Conservation (phyloP, 2,888 invertebrate species). For the Leucophenga maculata region DNA sequence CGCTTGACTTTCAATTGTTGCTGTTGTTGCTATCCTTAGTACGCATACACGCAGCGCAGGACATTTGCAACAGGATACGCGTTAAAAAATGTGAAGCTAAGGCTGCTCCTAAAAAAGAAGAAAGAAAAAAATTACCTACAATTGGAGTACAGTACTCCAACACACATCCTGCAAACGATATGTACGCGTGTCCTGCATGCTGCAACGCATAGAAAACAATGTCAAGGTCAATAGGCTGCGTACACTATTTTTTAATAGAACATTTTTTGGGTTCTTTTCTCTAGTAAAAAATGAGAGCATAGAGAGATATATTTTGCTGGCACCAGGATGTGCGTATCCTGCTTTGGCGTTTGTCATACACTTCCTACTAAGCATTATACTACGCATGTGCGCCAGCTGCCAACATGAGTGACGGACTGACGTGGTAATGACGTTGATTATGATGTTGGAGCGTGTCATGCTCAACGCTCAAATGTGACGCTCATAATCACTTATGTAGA, state of each 20-base stretch:
- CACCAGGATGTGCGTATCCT: conserved; percentile 16
- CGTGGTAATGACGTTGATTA: conserved; percentile 10
- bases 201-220: conserved; percentile 38
- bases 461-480: background rate
- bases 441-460: conserved; percentile 15
- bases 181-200: background rate
- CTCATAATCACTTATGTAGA: background rate
- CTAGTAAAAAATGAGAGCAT: background rate
- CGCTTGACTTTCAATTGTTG: conserved; percentile 25
- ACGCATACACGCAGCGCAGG: conserved; percentile 24
- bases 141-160: conserved; percentile 16
- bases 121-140: conserved; percentile 3
- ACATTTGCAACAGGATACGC: conserved; percentile 36
- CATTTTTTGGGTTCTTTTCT: conserved; percentile 46
- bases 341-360: conserved; percentile 3
- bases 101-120: background rate
- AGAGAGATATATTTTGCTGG: background rate
- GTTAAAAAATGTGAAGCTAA: conserved; percentile 9
- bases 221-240: conserved; percentile 47
- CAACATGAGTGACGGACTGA: background rate
- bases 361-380: background rate
- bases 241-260: conserved; percentile 56
- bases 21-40: conserved; percentile 15
- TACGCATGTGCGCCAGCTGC: conserved; percentile 17
- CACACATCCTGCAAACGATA: background rate